phyloP scores from a whole-genome alignment of 2,888 invertebrate species.

The Phortica okadai region DNA sequence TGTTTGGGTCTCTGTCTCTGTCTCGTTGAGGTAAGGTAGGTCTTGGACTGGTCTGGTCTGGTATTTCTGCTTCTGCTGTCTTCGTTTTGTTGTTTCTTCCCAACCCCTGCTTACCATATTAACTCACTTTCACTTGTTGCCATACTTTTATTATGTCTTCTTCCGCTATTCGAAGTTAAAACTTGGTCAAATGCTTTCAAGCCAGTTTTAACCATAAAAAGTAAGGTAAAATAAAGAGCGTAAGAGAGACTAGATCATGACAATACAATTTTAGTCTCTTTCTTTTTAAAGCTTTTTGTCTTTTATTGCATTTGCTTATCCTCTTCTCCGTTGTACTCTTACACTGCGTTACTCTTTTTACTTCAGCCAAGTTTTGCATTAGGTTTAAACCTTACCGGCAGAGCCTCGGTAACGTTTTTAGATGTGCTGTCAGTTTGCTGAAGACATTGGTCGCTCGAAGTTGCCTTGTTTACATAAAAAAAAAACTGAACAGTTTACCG shows the following conservation, averaged over 20 bases:
- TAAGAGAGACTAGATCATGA: conserved; percentile 44
- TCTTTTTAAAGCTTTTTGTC: conserved; percentile 12
- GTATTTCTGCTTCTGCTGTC: background rate
- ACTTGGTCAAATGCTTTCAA: conserved; percentile 49
- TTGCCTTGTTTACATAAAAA: background rate
- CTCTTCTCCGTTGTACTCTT: conserved; percentile 4
- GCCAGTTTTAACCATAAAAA: background rate
- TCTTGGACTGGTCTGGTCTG: conserved; percentile 40
- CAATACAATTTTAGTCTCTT: background rate
- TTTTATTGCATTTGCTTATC: conserved; percentile 2
- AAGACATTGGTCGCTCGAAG: conserved; percentile 66
- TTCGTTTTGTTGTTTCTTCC: conserved; percentile 37
- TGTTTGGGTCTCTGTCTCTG: too few species aligned
- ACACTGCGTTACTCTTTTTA: conserved; percentile 18
- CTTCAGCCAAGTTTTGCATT: conserved; percentile 23
- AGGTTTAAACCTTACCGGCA: conserved; percentile 6
- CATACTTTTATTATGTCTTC: conserved; percentile 41
- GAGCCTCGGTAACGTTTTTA: conserved; percentile 25
- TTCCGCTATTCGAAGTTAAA: conserved; percentile 56
- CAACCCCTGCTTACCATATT: conserved; percentile 52
- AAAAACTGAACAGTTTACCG: background rate
- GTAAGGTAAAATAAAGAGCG: conserved; percentile 64
- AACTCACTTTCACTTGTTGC: conserved; percentile 69
- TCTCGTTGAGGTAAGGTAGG: too few species aligned
- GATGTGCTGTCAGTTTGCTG: conserved; percentile 55